phyloP scores from a whole-genome alignment of 2,113 vertebrate species.

The Galemys pyrenaicus region DNA sequence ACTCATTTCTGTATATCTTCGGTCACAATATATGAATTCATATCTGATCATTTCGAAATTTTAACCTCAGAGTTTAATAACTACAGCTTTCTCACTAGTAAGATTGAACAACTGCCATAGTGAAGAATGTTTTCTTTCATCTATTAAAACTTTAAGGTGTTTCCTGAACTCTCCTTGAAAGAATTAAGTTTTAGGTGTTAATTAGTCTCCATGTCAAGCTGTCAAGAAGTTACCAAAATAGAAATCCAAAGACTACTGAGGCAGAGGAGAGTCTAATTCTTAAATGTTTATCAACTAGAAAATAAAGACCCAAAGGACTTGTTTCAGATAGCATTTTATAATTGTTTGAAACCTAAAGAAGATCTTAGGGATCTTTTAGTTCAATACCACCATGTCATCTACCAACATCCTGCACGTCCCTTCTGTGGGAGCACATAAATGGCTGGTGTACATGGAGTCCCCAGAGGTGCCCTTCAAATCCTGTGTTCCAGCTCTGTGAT shows the following conservation, averaged over 20 bases:
- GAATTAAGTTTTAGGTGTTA: not conserved
- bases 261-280: not conserved
- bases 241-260: not conserved
- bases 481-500: not conserved
- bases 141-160: not conserved
- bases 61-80: no score
- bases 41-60: not conserved
- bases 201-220: conserved; percentile 20
- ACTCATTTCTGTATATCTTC: not conserved
- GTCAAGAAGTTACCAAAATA: not conserved
- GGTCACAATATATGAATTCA: not conserved
- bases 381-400: no score
- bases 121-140: not conserved
- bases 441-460: not conserved
- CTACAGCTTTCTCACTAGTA: not conserved
- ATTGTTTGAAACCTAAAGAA: not conserved
- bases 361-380: not conserved
- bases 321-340: not conserved
- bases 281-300: not conserved
- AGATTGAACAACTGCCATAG: not conserved
- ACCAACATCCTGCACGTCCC: not conserved
- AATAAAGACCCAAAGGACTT: not conserved
- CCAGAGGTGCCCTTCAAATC: no score
- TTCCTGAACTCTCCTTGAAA: not conserved
- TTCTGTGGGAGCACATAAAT: not conserved